phyloP scores from a whole-genome alignment of 2,888 invertebrate genomes.

The Phengaris alcon region DNA sequence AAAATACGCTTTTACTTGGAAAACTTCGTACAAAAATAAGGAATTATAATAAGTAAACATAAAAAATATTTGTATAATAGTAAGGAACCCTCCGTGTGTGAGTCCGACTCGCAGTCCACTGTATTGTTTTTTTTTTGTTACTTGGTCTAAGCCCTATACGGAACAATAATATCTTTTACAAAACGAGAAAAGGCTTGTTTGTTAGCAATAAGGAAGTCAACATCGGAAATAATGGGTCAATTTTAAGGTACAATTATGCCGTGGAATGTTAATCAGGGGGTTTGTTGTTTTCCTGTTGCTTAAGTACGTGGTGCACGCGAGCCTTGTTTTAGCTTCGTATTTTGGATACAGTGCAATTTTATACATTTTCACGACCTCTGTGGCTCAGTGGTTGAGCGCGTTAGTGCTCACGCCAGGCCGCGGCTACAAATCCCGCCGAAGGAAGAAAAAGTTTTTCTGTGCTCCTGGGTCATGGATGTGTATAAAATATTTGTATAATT shows the following conservation, averaged over 20 bases:
- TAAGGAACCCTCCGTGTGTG: too few relatives aligned
- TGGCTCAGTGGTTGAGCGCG: too few relatives aligned
- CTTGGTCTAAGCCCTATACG: background rate
- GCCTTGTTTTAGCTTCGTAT: background rate
- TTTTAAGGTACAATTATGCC: constrained; percentile 16
- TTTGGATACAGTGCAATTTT: background rate
- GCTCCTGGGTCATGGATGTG: too few relatives aligned
- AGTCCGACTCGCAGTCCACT: too few relatives aligned
- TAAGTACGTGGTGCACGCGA: constrained; percentile 12
- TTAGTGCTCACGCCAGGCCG: too few relatives aligned
- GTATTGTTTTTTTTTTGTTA: background rate
- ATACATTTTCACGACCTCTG: background rate
- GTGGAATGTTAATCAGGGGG: constrained; percentile 23
- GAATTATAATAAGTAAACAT: too few relatives aligned
- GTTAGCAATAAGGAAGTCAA: constrained; percentile 2
- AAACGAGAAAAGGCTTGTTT: constrained; percentile 1
- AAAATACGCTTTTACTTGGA: too few relatives aligned
- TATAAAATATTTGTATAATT: too few relatives aligned
- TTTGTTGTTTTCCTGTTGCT: constrained; percentile 14
- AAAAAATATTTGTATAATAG: too few relatives aligned
- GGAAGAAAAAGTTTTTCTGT: too few relatives aligned
- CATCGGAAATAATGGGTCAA: constrained; percentile 23
- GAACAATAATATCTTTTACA: background rate
- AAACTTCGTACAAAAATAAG: too few relatives aligned
- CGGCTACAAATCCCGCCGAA: too few relatives aligned